Percentiles rank a stretch among this genome's conserved stretches.
phyloP scores from a whole-genome alignment of 2,113 vertebrate genomes.

The Tyrannus savana region DNA sequence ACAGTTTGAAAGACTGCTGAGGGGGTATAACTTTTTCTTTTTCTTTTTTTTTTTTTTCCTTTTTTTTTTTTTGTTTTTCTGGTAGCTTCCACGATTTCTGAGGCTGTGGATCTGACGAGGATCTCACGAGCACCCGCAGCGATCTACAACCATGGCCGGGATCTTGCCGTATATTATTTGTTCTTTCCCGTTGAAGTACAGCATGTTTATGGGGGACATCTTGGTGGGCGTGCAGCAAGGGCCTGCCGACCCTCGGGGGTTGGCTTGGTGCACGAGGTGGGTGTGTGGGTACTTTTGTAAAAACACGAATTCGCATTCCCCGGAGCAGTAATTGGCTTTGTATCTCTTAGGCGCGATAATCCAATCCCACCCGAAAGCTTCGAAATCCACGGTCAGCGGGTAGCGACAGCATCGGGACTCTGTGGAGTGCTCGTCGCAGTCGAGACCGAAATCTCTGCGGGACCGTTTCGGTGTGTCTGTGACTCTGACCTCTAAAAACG shows the following conservation, averaged over 20 bases:
- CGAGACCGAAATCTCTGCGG: conserved; percentile 90
- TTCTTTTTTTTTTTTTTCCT: background rate
- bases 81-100: conserved; percentile 24
- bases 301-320: conserved; percentile 97
- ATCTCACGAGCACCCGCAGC: conserved; percentile 95
- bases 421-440: conserved; percentile 93
- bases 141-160: conserved; percentile 98
- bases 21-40: conserved; percentile 5
- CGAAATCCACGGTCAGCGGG: conserved; percentile 96
- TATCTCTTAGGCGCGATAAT: conserved; percentile 99
- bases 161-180: conserved; percentile 99
- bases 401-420: conserved; percentile 96
- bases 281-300: conserved; percentile 98
- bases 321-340: conserved; percentile 98
- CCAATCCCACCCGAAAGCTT: conserved; percentile 98
- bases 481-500: conserved; percentile 97
- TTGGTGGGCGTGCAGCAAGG: conserved; percentile 98
- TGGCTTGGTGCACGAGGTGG: conserved; percentile 96
- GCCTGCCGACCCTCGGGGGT: conserved; percentile 90
- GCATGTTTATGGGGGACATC: conserved; percentile 99
- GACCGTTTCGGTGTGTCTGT: conserved; percentile 88
- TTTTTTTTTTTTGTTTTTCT: background rate
- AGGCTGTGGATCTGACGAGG: background rate
- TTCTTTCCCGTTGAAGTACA: conserved; percentile 96
- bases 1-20: conserved; percentile 73